Evolutionary conservation across 2,888 invertebrate genomes (phyloP), one percentile per base, ranked within the genome.

Genomic region (Polyploca ridens): DNA sequence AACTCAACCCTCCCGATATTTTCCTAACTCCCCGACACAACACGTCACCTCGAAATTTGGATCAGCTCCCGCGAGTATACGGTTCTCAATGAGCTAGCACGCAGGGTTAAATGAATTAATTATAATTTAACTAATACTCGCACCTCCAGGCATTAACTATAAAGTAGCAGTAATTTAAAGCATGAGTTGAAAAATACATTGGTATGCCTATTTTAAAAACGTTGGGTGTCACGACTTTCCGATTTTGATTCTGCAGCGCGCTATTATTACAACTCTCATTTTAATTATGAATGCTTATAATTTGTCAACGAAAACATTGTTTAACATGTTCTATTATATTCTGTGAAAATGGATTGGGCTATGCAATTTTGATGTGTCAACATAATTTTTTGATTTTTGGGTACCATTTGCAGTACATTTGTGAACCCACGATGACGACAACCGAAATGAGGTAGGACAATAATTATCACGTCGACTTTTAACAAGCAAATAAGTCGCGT

Each of bases 401-500:
- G 41, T 13, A 13, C 3, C 11, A 41, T 41, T 38, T 35, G 35
- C 35, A 35, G 35, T 35, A 6, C 1, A 35, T 27, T 27, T 27
- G 27, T 27, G 35, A 7, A 5, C 35, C 35, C 5, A 41, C 14
- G 14, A 4, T 16, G 3, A 10, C 63, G 27, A 27, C 27, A 27
- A 62, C 5, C 38, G 58, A 63, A 62, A 64, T 33, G 59, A 66
- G 35, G 33, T 63, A 63, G 60, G 63, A 67, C 61, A 64, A 62
- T 64, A 69, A 76, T 77, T 76, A 81, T 76, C 76, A 71, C 76
- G 74, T 76, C 73, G 72, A 76, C 77, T 78, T 77, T 83, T 83
- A 86, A 88, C 88, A 88, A 89, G 88, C 82, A 87, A 85, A 84
- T 84, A 85, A 86, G 81, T 77, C 80, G 77, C 83, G 79, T 82